phyloP scores from a whole-genome alignment of 2,888 invertebrate species.

The Cristatella mucedo region DNA sequence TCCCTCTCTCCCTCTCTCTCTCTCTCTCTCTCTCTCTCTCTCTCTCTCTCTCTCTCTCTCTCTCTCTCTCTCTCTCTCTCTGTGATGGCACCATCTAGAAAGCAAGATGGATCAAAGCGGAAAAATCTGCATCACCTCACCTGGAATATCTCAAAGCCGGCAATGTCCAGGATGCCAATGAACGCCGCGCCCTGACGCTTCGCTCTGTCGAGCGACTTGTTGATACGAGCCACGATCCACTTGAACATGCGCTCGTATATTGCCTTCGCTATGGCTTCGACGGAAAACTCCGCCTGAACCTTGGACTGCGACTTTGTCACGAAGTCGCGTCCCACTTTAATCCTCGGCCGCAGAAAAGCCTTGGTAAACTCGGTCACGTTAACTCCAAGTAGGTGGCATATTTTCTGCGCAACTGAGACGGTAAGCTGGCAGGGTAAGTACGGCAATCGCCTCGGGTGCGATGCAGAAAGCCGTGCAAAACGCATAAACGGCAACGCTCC shows the following conservation, averaged over 20 bases:
- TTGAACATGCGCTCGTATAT: conserved; percentile 97
- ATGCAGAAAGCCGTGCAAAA: too few species aligned
- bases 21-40: too few species aligned
- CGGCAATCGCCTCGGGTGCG: too few species aligned
- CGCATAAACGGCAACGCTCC: too few species aligned
- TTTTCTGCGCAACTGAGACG: conserved; percentile 79
- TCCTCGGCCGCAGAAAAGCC: conserved; percentile 87
- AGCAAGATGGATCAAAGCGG: too few species aligned
- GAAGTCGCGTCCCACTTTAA: conserved; percentile 94
- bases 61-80: too few species aligned
- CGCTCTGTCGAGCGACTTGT: conserved; percentile 85
- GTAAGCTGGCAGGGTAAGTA: not conserved
- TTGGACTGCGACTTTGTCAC: conserved; percentile 98
- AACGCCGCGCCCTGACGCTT: conserved; percentile 97
- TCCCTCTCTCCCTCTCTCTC: too few species aligned
- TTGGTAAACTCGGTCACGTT: conserved; percentile 94
- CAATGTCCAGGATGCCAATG: conserved; percentile 98
- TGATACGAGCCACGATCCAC: conserved; percentile 94
- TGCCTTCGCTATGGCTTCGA: conserved; percentile 95
- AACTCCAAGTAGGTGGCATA: conserved; percentile 77
- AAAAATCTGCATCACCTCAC: too few species aligned
- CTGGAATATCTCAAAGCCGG: conserved; percentile 97
- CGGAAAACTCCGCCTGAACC: conserved; percentile 96
- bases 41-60: too few species aligned
- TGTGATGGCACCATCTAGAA: too few species aligned